Evolutionary conservation across 1,140 invertebrate genomes (phyloP).

Genomic region (Nasonia longicornis): DNA sequence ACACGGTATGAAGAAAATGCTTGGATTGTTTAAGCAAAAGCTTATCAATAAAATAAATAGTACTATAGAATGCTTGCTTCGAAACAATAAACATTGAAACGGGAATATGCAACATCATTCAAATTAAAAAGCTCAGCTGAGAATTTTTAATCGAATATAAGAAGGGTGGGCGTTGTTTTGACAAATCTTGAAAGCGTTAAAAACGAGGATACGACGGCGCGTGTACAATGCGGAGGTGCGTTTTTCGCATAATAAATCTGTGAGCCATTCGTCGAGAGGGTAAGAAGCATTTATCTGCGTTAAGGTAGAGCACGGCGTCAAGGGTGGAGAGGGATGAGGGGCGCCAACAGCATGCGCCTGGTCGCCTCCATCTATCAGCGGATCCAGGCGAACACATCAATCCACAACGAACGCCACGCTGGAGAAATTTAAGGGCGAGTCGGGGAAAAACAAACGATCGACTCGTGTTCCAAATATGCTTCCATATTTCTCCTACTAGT

Average conservation of each 20-base stretch:
- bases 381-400: conserved; percentile 63
- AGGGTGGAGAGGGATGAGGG: conserved; percentile 48
- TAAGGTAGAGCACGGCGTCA: conserved; percentile 50
- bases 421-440: conserved; percentile 58
- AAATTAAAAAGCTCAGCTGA: too few relatives aligned
- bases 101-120: too few relatives aligned
- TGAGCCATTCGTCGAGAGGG: conserved; percentile 60
- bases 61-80: too few relatives aligned
- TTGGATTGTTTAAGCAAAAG: too few relatives aligned
- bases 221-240: conserved; percentile 48
- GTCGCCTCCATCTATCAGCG: conserved; percentile 64
- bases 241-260: conserved; percentile 67
- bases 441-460: conserved; percentile 50
- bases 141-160: too few relatives aligned
- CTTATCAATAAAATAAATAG: too few relatives aligned
- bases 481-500: conserved; percentile 52
- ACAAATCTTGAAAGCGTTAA: conserved; percentile 18
- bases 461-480: conserved; percentile 39
- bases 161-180: conserved; percentile 16
- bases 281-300: conserved; percentile 64
- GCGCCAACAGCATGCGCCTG: conserved; percentile 57
- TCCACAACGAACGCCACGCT: conserved; percentile 58
- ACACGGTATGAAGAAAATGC: too few relatives aligned
- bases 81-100: too few relatives aligned
- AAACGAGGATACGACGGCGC: neutral